Conservation (phyloP, 2,888 invertebrate genomes). For the Mesoligia furuncula region DNA sequence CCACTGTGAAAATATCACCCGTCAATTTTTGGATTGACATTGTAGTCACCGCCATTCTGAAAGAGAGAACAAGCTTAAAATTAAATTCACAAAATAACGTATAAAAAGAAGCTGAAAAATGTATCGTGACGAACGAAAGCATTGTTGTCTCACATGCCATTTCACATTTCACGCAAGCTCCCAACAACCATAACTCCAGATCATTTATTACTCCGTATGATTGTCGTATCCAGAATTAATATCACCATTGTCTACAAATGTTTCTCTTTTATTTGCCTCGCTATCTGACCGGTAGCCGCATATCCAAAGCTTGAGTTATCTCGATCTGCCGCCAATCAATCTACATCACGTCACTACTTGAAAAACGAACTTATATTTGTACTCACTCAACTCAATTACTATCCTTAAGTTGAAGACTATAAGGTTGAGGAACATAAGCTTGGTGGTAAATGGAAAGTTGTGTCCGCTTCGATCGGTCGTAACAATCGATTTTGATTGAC, state of each 20-base stretch:
- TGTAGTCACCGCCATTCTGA: conserved; percentile 24
- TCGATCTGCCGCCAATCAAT: conserved; percentile 83
- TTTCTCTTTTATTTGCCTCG: conserved; percentile 67
- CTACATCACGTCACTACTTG: conserved; percentile 71
- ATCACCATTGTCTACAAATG: conserved; percentile 68
- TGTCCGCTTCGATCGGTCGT: conserved; percentile 72
- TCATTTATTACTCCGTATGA: conserved; percentile 68
- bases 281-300: conserved; percentile 79
- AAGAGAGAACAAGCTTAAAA: conserved; percentile 44
- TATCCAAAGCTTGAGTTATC: conserved; percentile 80
- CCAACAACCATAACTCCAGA: conserved; percentile 62
- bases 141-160: conserved; percentile 63
- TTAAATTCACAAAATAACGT: conserved; percentile 37
- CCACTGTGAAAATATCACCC: conserved; percentile 28
- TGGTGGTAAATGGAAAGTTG: conserved; percentile 37
- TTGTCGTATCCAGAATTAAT: conserved; percentile 69
- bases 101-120: conserved; percentile 62
- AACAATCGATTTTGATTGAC: conserved; percentile 86
- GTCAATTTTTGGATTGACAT: conserved; percentile 36
- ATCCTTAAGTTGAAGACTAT: conserved; percentile 15
- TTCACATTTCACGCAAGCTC: conserved; percentile 61
- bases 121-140: conserved; percentile 56
- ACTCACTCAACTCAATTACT: background rate
- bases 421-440: conserved; percentile 24
- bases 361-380: conserved; percentile 52